Evolutionary conservation across 1,140 invertebrate species (phyloP), one percentile per base, ranked within the genome.

Genomic region (Cheumatopsyche charites): DNA sequence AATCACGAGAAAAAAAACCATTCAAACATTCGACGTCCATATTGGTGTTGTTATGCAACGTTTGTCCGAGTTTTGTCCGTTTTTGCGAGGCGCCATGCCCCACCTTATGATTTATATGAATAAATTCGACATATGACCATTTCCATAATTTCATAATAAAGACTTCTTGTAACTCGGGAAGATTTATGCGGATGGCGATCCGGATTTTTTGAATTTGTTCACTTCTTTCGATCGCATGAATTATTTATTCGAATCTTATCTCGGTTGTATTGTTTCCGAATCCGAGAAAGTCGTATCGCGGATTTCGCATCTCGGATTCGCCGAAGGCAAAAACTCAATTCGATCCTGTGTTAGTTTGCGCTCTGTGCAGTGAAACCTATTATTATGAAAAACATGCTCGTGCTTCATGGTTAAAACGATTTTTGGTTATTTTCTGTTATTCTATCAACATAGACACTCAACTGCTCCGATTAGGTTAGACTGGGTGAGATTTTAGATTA

Each of bases 221-320:
- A 9, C 55, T 58, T 23, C 12, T 58, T 58, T n/a, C 7, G 12
- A 4, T 12, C 23, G 19, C 23, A 58, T 58, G 55, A 58, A 58
- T 58, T 58, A 58, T 58, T 58, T 58, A 58, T 58, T n/a, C 29
- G 29, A 12, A 25, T 58, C 55, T 58, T 58, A 58, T 58, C 55
- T 58, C 55, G 29, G 55, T 12, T 9, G 55, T 23, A 58, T 58
- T 58, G 55, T 58, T 58, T 58, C 55, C 55, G 21, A 58, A 58
- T 58, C 19, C 55, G 55, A 17, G 21, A 19, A 23, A 58, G 11
- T 23, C 55, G 55, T 25, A 23, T 12, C 19, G 55, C 55, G 55
- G 13, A 21, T 58, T 58, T 13, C 21, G 12, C 23, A 58, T 26
- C 55, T 17, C 23, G 21, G 25, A 25, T 58, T 58, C 23, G 21